Base-by-base conservation (phyloP, 1,140 invertebrate species). In the Panagrolaimus sp. region DNA sequence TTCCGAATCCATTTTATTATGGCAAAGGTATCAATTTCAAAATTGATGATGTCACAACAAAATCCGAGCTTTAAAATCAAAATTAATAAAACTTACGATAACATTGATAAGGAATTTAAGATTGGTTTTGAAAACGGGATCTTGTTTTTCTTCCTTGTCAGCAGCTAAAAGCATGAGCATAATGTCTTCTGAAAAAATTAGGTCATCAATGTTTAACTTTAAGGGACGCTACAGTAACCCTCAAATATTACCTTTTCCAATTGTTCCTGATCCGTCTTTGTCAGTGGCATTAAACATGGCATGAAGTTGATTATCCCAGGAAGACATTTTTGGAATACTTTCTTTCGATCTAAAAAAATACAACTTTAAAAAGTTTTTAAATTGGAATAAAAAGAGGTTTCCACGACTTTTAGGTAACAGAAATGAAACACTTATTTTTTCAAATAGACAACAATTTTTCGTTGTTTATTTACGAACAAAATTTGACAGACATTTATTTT, bases 261-360 rank as follows among this genome's bases (percentile, higher is more conserved):
- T 58, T 21, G 52, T 58, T 21, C 52, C 52, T 21, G 52, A 58
- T 21, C 52, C 52, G 8, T 58, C 52, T 28, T 58, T 58, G 8
- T 58, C 52, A 28, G 52, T 58, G 0, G 52, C 21, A 9, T 21
- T 58, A 8, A 58, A 58, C 52, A 58, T 58, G 14, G 14, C 52
- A 58, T 28, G 52, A 28, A 58, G 52, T 58, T 58, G 52, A 28
- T 58, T 21, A 14, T 58, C 52, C 52, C 52, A 58, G 52, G 52
- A 21, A 28, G 52, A 12, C 52, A 58, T 58, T 2, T 58, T 58
- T 21, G 17, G 8, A 24, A 2, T 4, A 48, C 2, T 48, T 48
- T 15, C 5, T 24, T 15, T 48, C 21, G 15, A 24, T 48, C 15
- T n/a, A 48, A 46, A 46, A 10, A 9, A 46, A 46, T 10, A 46